Conservation (phyloP, 1,140 invertebrate genomes). For the Cydia strobilella region DNA sequence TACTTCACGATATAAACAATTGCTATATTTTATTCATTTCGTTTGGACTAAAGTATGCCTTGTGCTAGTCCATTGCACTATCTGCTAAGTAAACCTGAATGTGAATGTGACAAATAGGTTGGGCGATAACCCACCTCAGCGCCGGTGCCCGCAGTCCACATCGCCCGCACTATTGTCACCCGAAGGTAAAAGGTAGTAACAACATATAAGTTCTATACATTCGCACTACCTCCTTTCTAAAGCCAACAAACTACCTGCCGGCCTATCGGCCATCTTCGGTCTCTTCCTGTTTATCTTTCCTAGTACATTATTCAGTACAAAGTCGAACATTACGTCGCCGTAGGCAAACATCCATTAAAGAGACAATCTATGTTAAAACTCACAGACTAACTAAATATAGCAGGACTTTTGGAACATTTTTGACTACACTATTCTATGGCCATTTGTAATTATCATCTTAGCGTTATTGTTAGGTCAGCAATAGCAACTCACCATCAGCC, state of each 20-base stretch:
- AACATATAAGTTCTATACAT: slow-evolving; percentile 3
- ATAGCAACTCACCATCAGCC: too few species aligned
- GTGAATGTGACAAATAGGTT: slow-evolving; percentile 48
- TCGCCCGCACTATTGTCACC: slow-evolving; percentile 32
- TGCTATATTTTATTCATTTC: neutral
- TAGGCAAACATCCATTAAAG: slow-evolving; percentile 36
- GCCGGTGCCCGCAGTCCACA: slow-evolving; percentile 24
- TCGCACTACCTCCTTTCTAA: neutral
- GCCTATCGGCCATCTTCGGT: slow-evolving; percentile 56
- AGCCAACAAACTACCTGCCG: slow-evolving; percentile 47
- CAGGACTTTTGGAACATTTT: too few species aligned
- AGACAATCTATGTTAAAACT: slow-evolving; percentile 21
- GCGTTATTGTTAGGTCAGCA: too few species aligned
- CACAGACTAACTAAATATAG: neutral
- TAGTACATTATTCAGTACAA: slow-evolving; percentile 54
- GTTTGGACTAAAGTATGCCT: slow-evolving; percentile 6
- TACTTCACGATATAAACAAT: neutral
- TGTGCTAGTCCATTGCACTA: neutral
- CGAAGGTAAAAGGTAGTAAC: slow-evolving; percentile 1
- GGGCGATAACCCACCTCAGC: slow-evolving; percentile 46
- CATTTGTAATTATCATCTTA: too few species aligned
- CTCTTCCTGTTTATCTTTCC: slow-evolving; percentile 60
- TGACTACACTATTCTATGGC: too few species aligned
- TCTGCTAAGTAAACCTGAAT: slow-evolving; percentile 38
- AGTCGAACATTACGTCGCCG: slow-evolving; percentile 45